A percentile compares a stretch with the other conserved stretches of the same genome.
phyloP scores from a whole-genome alignment of 2,113 vertebrate genomes.

The Paratilapia polleni region DNA sequence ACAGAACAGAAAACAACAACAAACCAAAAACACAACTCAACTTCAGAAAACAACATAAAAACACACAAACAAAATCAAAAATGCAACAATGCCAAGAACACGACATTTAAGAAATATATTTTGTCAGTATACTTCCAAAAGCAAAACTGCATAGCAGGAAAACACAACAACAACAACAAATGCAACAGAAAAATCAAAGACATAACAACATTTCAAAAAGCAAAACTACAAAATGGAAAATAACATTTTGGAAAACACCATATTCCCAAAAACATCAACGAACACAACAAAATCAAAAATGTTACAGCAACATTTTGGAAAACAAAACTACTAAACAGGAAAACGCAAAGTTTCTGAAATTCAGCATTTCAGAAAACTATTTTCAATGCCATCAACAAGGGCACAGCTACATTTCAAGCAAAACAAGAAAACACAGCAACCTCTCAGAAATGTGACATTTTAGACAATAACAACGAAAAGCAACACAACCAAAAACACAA shows the following conservation, averaged over 20 bases:
- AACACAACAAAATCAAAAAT: not conserved
- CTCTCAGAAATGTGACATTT: not conserved
- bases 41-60: not conserved
- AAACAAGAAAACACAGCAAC: not conserved
- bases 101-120: not conserved
- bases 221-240: not conserved
- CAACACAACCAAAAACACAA: not conserved
- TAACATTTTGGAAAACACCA: no score
- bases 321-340: not conserved
- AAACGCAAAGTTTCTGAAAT: not conserved
- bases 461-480: not conserved
- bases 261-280: not conserved
- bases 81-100: not conserved
- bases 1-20: not conserved
- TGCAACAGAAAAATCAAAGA: not conserved
- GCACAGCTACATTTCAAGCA: not conserved
- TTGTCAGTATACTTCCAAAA: not conserved
- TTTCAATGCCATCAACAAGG: not conserved
- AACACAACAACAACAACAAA: not conserved
- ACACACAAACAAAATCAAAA: not conserved
- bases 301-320: not conserved
- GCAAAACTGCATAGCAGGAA: not conserved
- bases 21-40: not conserved
- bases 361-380: not conserved
- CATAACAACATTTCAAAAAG: not conserved